Percentiles rank a stretch among this genome's conserved stretches.
phyloP scores from a whole-genome alignment of 37 sponge, comb jelly and placozoan genomes.

The Ephydatia muelleri region DNA sequence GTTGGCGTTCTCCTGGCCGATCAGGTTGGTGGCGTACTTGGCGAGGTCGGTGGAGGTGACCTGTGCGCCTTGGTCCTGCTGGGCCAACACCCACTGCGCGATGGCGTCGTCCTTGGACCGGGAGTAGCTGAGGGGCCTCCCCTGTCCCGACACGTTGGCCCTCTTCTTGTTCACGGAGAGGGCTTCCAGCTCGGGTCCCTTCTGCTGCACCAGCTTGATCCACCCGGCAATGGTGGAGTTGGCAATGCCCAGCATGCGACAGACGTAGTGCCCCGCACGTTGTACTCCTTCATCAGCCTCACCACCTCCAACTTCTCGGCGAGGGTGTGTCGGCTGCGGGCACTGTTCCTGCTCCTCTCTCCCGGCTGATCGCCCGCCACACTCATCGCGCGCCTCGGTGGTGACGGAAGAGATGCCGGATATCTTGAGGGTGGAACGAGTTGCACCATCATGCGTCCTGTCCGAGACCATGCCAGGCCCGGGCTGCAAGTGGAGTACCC shows the following conservation, averaged over 20 bases:
- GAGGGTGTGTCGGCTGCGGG: constrained; percentile 60
- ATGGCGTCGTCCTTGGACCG: constrained; percentile 64
- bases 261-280: constrained; percentile 57
- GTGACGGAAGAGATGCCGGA: too few species aligned
- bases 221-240: constrained; percentile 79
- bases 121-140: constrained; percentile 62
- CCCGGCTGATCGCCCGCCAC: too few species aligned
- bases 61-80: constrained; percentile 42
- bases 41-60: constrained; percentile 52
- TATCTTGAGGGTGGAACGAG: too few species aligned
- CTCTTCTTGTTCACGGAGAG: constrained; percentile 59
- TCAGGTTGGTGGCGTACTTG: constrained; percentile 56
- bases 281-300: constrained; percentile 58
- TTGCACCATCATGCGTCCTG: too few species aligned
- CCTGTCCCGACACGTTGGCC: constrained; percentile 54
- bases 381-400: too few species aligned
- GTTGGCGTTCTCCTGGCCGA: constrained; percentile 58
- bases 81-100: constrained; percentile 67
- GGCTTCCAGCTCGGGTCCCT: constrained; percentile 61
- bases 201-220: constrained; percentile 74
- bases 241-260: constrained; percentile 78
- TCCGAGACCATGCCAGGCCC: too few species aligned
- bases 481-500: too few species aligned
- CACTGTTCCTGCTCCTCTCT: neutral
- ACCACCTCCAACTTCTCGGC: constrained; percentile 83